phyloP scores from a whole-genome alignment of 2,888 invertebrate species.

The Candidula unifasciata region DNA sequence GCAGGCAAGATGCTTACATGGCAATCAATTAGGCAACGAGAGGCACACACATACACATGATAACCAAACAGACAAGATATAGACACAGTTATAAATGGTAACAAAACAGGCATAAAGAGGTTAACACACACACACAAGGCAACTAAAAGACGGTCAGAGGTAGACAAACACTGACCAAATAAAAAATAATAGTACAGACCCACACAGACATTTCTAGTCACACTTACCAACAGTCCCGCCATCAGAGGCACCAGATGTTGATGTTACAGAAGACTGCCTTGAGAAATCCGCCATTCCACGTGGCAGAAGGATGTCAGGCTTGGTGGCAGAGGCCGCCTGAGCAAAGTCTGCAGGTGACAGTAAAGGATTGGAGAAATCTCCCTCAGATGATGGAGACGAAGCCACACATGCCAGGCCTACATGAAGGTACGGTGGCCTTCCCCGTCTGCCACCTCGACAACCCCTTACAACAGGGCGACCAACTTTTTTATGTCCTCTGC shows the following conservation, averaged over 20 bases:
- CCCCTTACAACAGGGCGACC: constrained; percentile 28
- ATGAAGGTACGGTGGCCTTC: constrained; percentile 29
- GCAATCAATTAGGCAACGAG: no score
- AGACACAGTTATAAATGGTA: no score
- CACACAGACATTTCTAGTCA: no score
- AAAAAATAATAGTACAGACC: no score
- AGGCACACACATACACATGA: no score
- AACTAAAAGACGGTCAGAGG: no score
- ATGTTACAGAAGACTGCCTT: constrained; percentile 16
- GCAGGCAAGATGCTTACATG: no score
- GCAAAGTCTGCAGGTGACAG: not conserved
- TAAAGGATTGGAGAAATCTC: constrained; percentile 24
- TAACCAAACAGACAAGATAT: no score
- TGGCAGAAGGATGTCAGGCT: not conserved
- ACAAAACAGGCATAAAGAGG: no score
- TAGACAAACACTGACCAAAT: no score
- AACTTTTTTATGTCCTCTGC: constrained; percentile 14
- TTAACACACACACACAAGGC: no score
- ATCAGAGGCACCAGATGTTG: not conserved
- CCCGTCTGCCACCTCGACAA: constrained; percentile 26
- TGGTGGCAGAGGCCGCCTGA: not conserved
- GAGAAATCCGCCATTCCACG: constrained; percentile 38
- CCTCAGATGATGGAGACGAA: constrained; percentile 13
- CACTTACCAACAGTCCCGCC: constrained; percentile 19
- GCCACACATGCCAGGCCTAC: not conserved